Evolutionary conservation across 2,888 invertebrate species (phyloP), one percentile per base, ranked within the genome.

Genomic region (Amphipoea lucens): DNA sequence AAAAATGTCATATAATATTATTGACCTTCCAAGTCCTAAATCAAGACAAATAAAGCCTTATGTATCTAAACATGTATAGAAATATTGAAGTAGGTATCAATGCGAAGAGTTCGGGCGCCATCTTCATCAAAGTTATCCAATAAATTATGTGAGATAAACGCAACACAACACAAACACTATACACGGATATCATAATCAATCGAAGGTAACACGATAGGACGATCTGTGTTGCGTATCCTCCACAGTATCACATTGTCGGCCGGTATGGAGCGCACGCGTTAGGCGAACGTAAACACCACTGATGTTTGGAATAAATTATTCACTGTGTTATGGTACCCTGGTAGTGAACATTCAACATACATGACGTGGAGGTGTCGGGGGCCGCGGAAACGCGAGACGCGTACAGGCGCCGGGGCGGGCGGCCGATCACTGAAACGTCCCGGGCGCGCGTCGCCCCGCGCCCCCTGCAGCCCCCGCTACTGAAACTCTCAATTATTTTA

Each of bases 401-500:
- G 96, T 93, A 92, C 93, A 89, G 90, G 91, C 95, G 94, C 94
- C 93, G 87, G 94, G 95, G 94, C 94, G 95, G 95, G 94, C 96
- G 95, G 94, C 92, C 93, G 95, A 94, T 90, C 94, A 96, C 96
- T 96, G 95, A 92, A 92, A 92, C 92, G 92, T 90, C 92, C 94
- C 94, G 93, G 93, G 94, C 91, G 90, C 90, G 90, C 91, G 91
- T 87, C 89, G 87, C 87, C 91, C 90, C 91, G 85, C 90, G 79
- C 84, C 90, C 89, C 91, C 89, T 83, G 81, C 91, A 89, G 79
- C 89, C 91, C 91, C 93, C 94, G 92, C 93, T 91, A 91, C 94
- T 93, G 92, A 95, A 95, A 95, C 95, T 96, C 96, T 94, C 96
- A 96, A 96, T 96, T 96, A 96, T 96, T 96, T 96, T 96, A 96